Evolutionary conservation across 1,140 invertebrate species (phyloP).

Genomic region (Coboldia fuscipes): DNA sequence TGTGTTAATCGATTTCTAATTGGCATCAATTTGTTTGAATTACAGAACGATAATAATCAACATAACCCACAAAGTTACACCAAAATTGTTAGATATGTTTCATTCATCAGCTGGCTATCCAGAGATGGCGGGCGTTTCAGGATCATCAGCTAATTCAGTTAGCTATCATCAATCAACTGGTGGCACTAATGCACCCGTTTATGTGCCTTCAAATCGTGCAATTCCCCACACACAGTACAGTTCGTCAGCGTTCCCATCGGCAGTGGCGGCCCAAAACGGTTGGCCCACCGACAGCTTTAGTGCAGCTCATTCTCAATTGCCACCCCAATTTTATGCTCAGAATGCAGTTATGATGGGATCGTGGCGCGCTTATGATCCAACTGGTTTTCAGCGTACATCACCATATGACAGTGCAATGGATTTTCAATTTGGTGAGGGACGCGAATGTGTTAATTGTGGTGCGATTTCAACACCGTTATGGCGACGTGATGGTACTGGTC

Average conservation of each 20-base stretch:
- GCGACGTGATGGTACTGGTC: constrained; percentile 85
- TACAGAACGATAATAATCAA: too few relatives aligned
- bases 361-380: constrained; percentile 50
- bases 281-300: constrained; percentile 18
- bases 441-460: constrained; percentile 93
- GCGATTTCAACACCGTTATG: constrained; percentile 88
- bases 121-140: constrained; percentile 16
- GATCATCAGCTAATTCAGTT: constrained; percentile 19
- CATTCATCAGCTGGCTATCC: constrained; percentile 15
- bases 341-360: constrained; percentile 55
- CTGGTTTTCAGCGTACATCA: constrained; percentile 46
- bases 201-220: constrained; percentile 26
- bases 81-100: constrained; percentile 10
- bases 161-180: constrained; percentile 20
- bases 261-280: constrained; percentile 15
- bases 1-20: too few relatives aligned
- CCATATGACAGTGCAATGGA: constrained; percentile 62
- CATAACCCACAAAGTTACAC: too few relatives aligned
- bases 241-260: constrained; percentile 17
- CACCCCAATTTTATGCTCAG: constrained; percentile 40
- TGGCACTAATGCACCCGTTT: constrained; percentile 23
- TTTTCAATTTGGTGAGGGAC: constrained; percentile 63
- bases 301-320: constrained; percentile 21
- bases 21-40: too few relatives aligned
- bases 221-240: constrained; percentile 20